Base-by-base conservation (phyloP, 2,113 vertebrate species). In the Paraplagusia blochii region DNA sequence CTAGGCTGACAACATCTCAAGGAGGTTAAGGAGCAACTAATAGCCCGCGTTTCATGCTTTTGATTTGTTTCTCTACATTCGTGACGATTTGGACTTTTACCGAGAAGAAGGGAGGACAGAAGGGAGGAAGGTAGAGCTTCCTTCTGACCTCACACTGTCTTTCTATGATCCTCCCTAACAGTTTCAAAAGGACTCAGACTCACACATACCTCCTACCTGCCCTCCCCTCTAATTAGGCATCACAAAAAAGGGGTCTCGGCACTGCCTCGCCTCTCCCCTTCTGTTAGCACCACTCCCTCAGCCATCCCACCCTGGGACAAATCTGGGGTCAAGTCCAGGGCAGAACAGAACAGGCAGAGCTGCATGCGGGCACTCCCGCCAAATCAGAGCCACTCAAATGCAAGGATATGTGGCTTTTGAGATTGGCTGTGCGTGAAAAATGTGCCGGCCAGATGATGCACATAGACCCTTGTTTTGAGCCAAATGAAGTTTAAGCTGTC, bases 371-470 rank as follows among this genome's bases (percentile, higher is more conserved):
- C 67, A 60, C 55, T 45, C 3, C 14, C 63, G 63, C 60, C 29
- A 45, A 67, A 34, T 19, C 53, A 55, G 66, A 72, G 70, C 33
- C 14, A 39, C 51, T 61, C 43, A 5, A 8, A 52, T 60, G 59
- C 58, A 7, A 47, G 44, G 48, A 34, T 74, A 29, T 43, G 56
- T 12, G n/a, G 51, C 54, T 66, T 51, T 55, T 35, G 12, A 58
- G 61, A 74, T 58, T 15, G 51, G 59, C 61, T 44, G 67, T 44
- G 76, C 51, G 58, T 58, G 50, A 58, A 62, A 83, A 85, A 82
- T 82, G 74, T 89, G 89, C 56, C 33, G 46, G 62, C 84, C 88
- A 89, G 81, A 88, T 88, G 85, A 88, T 74, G 65, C 52, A 19
- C 38, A 1, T 56, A 66, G 3, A 35, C 47, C 39, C 48, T 15